Evolutionary conservation across 2,797 vertebrate species (phyloP).

Genomic region (Masticophis lateralis): DNA sequence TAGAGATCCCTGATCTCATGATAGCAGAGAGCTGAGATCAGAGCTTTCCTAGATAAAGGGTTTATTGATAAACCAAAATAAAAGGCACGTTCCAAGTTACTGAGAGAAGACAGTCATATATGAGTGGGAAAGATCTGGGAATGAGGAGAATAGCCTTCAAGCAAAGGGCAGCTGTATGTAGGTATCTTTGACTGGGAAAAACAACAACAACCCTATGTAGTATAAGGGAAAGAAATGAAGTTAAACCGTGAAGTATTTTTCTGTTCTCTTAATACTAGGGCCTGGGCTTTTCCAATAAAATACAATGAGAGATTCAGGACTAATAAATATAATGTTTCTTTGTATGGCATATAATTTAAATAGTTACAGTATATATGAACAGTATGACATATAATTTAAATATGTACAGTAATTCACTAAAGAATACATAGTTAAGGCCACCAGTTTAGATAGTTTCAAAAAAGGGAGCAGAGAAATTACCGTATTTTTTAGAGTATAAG

Average conservation of each 20-base stretch:
- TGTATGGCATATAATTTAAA: not conserved
- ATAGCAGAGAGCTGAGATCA: not conserved
- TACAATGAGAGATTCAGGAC: not conserved
- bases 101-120: not conserved
- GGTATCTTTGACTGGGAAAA: not conserved
- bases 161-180: not conserved
- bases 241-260: not conserved
- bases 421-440: not conserved
- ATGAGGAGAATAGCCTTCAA: not conserved
- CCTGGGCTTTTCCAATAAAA: not conserved
- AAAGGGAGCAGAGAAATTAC: not conserved
- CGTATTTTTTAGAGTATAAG: too few relatives aligned
- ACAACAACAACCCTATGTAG: not conserved
- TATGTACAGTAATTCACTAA: not conserved
- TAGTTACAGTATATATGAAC: not conserved
- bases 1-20: not conserved
- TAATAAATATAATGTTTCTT: not conserved
- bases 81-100: not conserved
- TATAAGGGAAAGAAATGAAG: not conserved
- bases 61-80: not conserved
- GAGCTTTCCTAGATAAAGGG: not conserved
- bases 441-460: not conserved
- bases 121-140: not conserved
- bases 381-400: not conserved
- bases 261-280: not conserved